Evolutionary conservation across 2,888 invertebrate species (phyloP).

Genomic region (Patella depressa): DNA sequence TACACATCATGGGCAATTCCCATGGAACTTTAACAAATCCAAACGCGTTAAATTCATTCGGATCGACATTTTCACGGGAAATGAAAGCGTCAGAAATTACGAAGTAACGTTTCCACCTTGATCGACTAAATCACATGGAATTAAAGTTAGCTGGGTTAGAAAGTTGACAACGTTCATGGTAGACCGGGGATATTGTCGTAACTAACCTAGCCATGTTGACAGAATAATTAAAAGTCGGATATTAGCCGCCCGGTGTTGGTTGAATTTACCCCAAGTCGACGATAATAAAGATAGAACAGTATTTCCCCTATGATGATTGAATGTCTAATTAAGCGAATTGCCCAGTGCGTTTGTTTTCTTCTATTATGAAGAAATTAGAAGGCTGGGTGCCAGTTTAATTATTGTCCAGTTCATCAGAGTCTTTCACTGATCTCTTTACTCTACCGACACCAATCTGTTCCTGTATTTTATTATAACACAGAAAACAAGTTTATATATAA

Average conservation of each 20-base stretch:
- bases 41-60: too few relatives aligned
- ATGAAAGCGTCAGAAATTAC: too few relatives aligned
- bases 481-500: too few relatives aligned
- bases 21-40: too few relatives aligned
- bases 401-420: conserved; percentile 10
- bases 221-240: conserved; percentile 7
- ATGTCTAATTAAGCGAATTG: conserved; percentile 3
- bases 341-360: background rate
- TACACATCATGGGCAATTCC: too few relatives aligned
- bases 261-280: background rate
- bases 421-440: too few relatives aligned
- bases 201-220: background rate
- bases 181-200: background rate
- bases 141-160: background rate
- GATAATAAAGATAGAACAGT: conserved; percentile 7
- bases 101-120: too few relatives aligned
- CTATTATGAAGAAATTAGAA: background rate
- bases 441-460: too few relatives aligned
- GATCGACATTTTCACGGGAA: too few relatives aligned
- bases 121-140: too few relatives aligned
- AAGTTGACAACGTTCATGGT: conserved; percentile 3
- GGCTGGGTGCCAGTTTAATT: background rate
- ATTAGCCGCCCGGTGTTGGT: background rate
- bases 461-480: too few relatives aligned
- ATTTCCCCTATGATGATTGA: conserved; percentile 9